A percentile compares a stretch with the other conserved stretches of the same genome.
Conservation (phyloP, 1,140 invertebrate species). For the Drosophila elegans region DNA sequence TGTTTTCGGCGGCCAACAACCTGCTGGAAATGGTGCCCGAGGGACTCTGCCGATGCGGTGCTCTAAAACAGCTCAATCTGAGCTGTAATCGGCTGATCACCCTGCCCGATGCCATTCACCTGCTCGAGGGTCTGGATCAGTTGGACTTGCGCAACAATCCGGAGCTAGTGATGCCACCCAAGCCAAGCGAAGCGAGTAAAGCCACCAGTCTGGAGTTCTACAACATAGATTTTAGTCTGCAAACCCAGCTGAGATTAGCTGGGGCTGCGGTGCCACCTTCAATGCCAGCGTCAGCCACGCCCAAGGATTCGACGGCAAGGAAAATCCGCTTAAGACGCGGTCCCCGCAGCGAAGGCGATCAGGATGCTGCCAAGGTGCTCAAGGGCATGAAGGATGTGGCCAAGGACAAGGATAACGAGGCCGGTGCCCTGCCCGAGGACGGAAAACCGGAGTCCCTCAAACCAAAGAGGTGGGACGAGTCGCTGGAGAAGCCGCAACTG, state of each 20-base stretch:
- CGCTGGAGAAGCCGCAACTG: constrained; percentile 96
- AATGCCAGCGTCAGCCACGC: constrained; percentile 86
- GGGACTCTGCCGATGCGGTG: constrained; percentile 97
- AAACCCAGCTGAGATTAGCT: constrained; percentile 96
- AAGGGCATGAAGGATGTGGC: constrained; percentile 99
- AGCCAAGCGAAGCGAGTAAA: constrained; percentile 92
- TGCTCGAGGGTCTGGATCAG: constrained; percentile 95
- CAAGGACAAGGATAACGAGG: constrained; percentile 87
- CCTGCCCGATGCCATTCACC: constrained; percentile 98
- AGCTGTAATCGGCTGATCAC: constrained; percentile 97
- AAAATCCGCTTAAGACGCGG: constrained; percentile 94
- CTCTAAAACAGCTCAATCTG: constrained; percentile 97
- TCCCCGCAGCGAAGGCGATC: constrained; percentile 89
- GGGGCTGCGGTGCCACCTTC: constrained; percentile 94
- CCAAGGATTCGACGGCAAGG: constrained; percentile 95
- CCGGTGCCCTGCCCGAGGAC: constrained; percentile 24
- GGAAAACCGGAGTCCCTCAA: constrained; percentile 85
- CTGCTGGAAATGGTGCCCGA: constrained; percentile 99
- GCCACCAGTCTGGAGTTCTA: constrained; percentile 97
- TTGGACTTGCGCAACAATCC: constrained; percentile 97
- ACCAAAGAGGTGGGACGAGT: constrained; percentile 96
- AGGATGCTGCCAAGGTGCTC: constrained; percentile 96
- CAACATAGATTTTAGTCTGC: constrained; percentile 99
- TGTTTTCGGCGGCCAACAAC: constrained; percentile 98
- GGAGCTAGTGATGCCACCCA: constrained; percentile 98